Percentiles rank a stretch among this genome's conserved stretches.
Conservation (phyloP, 2,113 vertebrate genomes). For the Thunnus maccoyii region DNA sequence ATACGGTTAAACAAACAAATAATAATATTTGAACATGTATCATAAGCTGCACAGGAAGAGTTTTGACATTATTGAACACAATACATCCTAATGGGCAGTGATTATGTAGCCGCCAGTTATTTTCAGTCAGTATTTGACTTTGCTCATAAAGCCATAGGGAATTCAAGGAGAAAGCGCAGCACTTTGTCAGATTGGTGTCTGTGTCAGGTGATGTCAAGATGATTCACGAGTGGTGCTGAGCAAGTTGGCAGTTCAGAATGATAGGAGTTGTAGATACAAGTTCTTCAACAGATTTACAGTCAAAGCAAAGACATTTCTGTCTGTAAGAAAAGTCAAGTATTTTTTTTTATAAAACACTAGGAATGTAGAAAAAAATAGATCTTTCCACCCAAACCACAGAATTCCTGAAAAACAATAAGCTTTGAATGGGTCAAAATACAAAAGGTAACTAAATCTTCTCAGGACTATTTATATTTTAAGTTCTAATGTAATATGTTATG, state of each 20-base stretch:
- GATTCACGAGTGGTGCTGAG: too few species aligned
- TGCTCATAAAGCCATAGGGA: slow-evolving; percentile 68
- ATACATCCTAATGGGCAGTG: slow-evolving; percentile 47
- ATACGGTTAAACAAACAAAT: slow-evolving; percentile 29
- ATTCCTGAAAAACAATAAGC: slow-evolving; percentile 4
- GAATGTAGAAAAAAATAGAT: background rate
- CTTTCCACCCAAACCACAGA: background rate
- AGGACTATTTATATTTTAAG: slow-evolving; percentile 51
- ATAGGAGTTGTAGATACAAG: background rate
- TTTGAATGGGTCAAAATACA: slow-evolving; percentile 29
- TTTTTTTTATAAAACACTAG: slow-evolving; percentile 27
- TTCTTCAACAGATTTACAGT: slow-evolving; percentile 3
- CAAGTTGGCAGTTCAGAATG: too few species aligned
- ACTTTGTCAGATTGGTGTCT: slow-evolving; percentile 32
- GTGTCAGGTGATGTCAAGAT: slow-evolving; percentile 6
- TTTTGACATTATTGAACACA: slow-evolving; percentile 23
- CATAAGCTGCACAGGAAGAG: slow-evolving; percentile 22
- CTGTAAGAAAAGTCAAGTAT: background rate
- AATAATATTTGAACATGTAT: slow-evolving; percentile 22
- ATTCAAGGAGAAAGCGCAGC: slow-evolving; percentile 24
- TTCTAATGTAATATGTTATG: slow-evolving; percentile 10
- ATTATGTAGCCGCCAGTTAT: slow-evolving; percentile 65
- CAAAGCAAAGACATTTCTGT: slow-evolving; percentile 13
- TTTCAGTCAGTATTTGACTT: slow-evolving; percentile 63
- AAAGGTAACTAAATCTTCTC: slow-evolving; percentile 54